phyloP scores from a whole-genome alignment of 2,797 vertebrate species.

The Rhynchonycteris naso region DNA sequence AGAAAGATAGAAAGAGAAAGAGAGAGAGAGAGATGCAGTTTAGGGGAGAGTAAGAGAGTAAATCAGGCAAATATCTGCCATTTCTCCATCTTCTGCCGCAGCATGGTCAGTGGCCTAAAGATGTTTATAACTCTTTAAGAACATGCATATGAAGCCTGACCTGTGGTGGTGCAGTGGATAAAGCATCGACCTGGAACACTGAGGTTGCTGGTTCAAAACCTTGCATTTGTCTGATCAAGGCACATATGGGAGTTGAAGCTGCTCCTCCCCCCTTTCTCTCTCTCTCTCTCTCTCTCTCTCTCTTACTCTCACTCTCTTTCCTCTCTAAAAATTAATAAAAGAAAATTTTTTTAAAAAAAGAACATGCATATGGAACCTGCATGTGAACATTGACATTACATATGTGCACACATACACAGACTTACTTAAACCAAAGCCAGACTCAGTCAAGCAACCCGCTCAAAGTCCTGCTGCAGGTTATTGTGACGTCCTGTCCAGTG shows the following conservation, averaged over 20 bases:
- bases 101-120: neutral
- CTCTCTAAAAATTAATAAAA: no score
- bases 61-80: neutral
- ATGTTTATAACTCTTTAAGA: neutral
- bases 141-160: neutral
- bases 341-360: neutral
- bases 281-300: no score
- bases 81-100: neutral
- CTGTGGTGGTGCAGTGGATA: no score
- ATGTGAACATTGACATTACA: neutral
- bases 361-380: neutral
- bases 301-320: no score
- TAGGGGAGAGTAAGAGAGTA: neutral
- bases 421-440: neutral
- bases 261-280: no score
- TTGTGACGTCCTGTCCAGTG: neutral
- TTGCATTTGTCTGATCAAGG: no score
- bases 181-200: no score
- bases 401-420: accelerated
- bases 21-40: neutral
- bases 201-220: no score
- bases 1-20: neutral
- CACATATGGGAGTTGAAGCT: no score
- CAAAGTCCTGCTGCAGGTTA: neutral
- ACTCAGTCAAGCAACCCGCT: neutral